phyloP scores from a whole-genome alignment of 53 echinoderm and acorn worm species.

The Apostichopus leukothele region DNA sequence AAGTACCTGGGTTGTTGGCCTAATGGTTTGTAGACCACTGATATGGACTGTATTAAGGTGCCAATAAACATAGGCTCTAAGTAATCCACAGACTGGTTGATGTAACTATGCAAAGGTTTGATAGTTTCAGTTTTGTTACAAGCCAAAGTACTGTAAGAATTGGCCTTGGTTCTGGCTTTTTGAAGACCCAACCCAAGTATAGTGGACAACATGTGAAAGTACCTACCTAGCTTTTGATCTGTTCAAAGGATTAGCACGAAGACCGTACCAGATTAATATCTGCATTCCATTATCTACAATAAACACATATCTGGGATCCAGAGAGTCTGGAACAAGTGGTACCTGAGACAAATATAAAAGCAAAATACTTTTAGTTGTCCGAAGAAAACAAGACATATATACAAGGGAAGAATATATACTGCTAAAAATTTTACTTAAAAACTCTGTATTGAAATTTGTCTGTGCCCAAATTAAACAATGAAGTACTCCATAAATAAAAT shows the following conservation, averaged over 20 bases:
- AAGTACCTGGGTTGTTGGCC: no score
- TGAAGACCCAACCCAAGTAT: background rate
- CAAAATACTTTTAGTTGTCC: no score
- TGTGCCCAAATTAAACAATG: no score
- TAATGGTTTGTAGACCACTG: no score
- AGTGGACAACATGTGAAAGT: background rate
- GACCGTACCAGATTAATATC: slow-evolving; percentile 90
- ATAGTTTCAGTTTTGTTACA: background rate
- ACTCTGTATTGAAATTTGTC: no score
- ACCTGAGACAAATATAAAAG: slow-evolving; percentile 54
- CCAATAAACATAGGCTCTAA: background rate
- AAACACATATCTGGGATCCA: slow-evolving; percentile 84
- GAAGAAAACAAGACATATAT: no score
- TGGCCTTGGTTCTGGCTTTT: background rate
- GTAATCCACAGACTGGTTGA: background rate
- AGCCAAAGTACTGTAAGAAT: background rate
- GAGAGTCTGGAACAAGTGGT: slow-evolving; percentile 71
- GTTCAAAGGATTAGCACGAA: slow-evolving; percentile 75
- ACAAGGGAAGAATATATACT: no score
- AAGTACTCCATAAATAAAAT: no score
- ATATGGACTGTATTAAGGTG: no score
- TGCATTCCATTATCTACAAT: slow-evolving; percentile 74
- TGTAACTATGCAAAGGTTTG: background rate
- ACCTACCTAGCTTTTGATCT: slow-evolving; percentile 90
- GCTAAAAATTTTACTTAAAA: no score